Conservation (phyloP, 1,140 invertebrate genomes). For the Aplysia californica region DNA sequence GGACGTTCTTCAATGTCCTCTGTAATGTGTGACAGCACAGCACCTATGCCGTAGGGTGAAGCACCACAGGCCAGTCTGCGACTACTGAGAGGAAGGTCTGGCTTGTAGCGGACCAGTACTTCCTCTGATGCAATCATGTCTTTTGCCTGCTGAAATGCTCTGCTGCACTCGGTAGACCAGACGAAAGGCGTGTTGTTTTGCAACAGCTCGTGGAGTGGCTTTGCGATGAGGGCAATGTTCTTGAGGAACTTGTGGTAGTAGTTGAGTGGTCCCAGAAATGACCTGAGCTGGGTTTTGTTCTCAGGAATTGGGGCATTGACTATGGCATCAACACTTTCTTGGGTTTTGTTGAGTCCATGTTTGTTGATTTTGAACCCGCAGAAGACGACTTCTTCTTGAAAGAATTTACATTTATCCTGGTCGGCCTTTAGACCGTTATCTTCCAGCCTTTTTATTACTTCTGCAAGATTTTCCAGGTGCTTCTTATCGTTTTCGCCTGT, state of each 20-base stretch:
- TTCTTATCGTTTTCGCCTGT: no score
- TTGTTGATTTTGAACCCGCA: no score
- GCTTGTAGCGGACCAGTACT: conserved; percentile 64
- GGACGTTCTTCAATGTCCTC: conserved; percentile 60
- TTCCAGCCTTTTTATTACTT: no score
- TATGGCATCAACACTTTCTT: no score
- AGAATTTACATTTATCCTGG: no score
- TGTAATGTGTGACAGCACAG: conserved; percentile 66
- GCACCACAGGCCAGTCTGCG: conserved; percentile 69
- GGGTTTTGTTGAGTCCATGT: no score
- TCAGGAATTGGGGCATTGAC: not conserved
- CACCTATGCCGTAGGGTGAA: conserved; percentile 67
- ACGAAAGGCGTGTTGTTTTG: conserved; percentile 19
- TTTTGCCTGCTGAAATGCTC: conserved; percentile 25
- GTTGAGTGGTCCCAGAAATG: not conserved
- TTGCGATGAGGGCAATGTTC: not conserved
- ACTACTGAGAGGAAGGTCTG: conserved; percentile 17
- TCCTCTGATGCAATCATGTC: conserved; percentile 38
- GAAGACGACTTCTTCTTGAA: no score
- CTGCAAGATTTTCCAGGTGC: no score
- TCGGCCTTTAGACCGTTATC: no score
- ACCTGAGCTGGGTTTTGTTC: not conserved
- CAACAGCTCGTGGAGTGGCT: conserved; percentile 28
- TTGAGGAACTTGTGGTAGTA: not conserved
- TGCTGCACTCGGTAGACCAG: conserved; percentile 28